Percentiles rank a stretch among this genome's conserved stretches.
phyloP scores from a whole-genome alignment of 2,797 vertebrate species.

The Monodelphis domestica region DNA sequence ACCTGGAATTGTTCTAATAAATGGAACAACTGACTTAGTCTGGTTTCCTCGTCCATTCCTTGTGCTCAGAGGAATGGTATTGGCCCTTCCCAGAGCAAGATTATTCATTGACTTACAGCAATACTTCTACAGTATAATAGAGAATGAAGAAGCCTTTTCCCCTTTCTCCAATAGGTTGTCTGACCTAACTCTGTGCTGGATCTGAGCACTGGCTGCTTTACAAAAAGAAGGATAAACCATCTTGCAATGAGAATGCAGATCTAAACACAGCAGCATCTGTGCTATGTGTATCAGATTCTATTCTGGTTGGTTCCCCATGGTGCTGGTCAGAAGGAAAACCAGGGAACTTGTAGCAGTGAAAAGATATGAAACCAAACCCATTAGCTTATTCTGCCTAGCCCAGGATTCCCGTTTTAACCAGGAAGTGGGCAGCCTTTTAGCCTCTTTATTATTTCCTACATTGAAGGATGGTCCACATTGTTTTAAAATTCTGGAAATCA shows the following conservation, averaged over 20 bases:
- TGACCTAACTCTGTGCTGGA: not conserved
- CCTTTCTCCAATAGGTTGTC: not conserved
- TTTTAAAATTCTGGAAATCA: constrained; percentile 62
- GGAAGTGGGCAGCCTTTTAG: constrained; percentile 45
- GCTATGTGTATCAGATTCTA: constrained; percentile 26
- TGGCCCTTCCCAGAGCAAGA: constrained; percentile 34
- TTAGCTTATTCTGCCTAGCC: not conserved
- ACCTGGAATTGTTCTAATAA: constrained; percentile 53
- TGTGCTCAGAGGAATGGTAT: constrained; percentile 22
- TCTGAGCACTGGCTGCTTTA: not conserved
- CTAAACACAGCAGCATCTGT: constrained; percentile 22
- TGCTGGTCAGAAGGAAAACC: constrained; percentile 33
- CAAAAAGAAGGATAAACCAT: constrained; percentile 6
- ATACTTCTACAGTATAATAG: not conserved
- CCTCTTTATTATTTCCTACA: constrained; percentile 62
- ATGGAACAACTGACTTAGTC: constrained; percentile 42
- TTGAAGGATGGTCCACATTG: constrained; percentile 41
- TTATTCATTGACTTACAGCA: constrained; percentile 9
- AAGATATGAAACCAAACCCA: constrained; percentile 33
- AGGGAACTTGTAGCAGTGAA: not conserved
- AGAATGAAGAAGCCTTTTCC: not conserved
- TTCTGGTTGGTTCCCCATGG: constrained; percentile 44
- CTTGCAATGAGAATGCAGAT: constrained; percentile 9
- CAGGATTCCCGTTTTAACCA: constrained; percentile 6
- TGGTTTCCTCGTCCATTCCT: constrained; percentile 11